Base-by-base conservation (phyloP, 92 coral and sea anemone species). In the Siderastrea siderea region DNA sequence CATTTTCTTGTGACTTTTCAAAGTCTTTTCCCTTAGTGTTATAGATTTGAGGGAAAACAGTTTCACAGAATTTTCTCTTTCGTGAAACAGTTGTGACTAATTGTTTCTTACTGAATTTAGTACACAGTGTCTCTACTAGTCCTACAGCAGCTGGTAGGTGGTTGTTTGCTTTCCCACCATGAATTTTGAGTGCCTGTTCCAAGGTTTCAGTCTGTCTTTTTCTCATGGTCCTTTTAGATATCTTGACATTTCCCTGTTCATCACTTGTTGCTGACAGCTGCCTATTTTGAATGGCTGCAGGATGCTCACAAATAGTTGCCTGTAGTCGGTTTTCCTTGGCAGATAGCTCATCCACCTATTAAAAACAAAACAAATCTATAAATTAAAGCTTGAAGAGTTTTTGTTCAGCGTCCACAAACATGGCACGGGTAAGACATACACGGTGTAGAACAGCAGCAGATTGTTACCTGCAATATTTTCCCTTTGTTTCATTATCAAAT, bases 151-250 rank as follows among this genome's bases (percentile, higher is more conserved):
- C 72, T 45, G 92, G 77, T 44, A 75, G 26, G 6, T 26, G n/a
- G 69, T 88, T 88, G 47, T 78, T 52, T 44, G 82, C 47, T 26
- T 78, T 69, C 71, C 87, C 88, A 82, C 92, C 92, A 88, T 82
- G 77, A 74, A 88, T 88, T 68, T 73, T 88, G 11, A 45, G 63
- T 69, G 79, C 82, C 48, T 72, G 77, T 82, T 83, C 64, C 60
- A 82, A 88, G 43, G 92, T 88, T 75, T 82, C 92, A 60, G 82
- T 70, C 54, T 80, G 81, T 71, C 87, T 53, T 74, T 82, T 87
- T 65, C 66, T 87, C 52, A 46, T 69, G 38, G 90, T 87, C 71
- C 90, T 78, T 72, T 84, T 49, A 13, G 88, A 75, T 60, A 84
- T 83, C 70, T 46, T 83, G 46, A 73, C 12, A 38, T 45, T 55